phyloP scores from a whole-genome alignment of 2,888 invertebrate species.

The Pseudococcus viburni region DNA sequence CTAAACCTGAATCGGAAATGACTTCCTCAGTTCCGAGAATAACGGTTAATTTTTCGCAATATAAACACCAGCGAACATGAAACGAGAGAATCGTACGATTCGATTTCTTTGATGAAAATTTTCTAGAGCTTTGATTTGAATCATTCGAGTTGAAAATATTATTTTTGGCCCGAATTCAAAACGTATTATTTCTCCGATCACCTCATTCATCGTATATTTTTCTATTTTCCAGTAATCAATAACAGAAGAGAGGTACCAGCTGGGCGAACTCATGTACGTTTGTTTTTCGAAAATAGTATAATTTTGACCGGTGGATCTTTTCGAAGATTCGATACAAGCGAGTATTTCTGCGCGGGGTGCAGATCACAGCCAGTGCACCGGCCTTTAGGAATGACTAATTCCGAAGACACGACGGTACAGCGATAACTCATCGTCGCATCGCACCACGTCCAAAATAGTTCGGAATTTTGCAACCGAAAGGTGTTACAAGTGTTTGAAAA shows the following conservation, averaged over 20 bases:
- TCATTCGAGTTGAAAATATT: slow-evolving; percentile 22
- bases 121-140: slow-evolving; percentile 18
- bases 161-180: slow-evolving; percentile 20
- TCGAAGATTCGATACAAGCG: background rate
- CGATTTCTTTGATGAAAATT: slow-evolving; percentile 26
- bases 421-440: slow-evolving; percentile 19
- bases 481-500: slow-evolving; percentile 25
- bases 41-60: background rate
- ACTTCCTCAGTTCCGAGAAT: background rate
- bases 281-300: background rate
- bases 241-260: background rate
- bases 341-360: background rate
- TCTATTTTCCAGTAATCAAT: slow-evolving; percentile 27
- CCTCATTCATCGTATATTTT: slow-evolving; percentile 11
- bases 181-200: slow-evolving; percentile 17
- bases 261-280: background rate
- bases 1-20: background rate
- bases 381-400: slow-evolving; percentile 29
- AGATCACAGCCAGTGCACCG: background rate
- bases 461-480: slow-evolving; percentile 42
- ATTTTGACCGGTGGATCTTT: background rate
- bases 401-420: background rate
- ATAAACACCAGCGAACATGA: background rate
- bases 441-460: slow-evolving; percentile 27
- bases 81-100: background rate